A percentile compares a stretch with the other conserved stretches of the same genome.
phyloP scores from a whole-genome alignment of 2,888 invertebrate species.

The Sisyra terminalis region DNA sequence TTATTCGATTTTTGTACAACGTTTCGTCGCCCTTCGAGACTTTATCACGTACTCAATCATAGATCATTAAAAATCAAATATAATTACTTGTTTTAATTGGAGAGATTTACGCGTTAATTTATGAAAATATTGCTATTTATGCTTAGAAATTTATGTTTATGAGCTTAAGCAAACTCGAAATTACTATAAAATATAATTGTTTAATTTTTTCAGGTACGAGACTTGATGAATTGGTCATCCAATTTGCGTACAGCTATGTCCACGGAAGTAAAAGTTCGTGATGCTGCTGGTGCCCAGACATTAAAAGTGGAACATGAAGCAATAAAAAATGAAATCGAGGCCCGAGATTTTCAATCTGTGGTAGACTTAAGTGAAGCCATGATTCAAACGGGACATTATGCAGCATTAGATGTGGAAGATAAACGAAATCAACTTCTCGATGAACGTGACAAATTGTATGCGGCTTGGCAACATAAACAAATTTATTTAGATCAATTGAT shows the following conservation, averaged over 20 bases:
- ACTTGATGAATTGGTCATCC: constrained; percentile 78
- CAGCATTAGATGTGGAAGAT: constrained; percentile 60
- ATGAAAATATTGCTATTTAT: neutral
- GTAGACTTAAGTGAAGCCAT: constrained; percentile 65
- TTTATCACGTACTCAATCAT: no score
- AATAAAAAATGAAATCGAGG: constrained; percentile 72
- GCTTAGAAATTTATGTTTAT: neutral
- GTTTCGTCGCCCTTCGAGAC: no score
- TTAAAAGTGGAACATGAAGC: constrained; percentile 71
- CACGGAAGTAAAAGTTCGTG: constrained; percentile 66
- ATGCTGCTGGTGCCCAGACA: constrained; percentile 65
- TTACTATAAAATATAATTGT: neutral
- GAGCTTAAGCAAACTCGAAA: neutral
- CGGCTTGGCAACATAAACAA: constrained; percentile 79
- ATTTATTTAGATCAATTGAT: constrained; percentile 79
- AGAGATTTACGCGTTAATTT: neutral
- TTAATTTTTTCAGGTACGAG: constrained; percentile 41
- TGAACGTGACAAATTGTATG: constrained; percentile 61
- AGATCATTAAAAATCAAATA: no score
- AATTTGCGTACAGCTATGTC: constrained; percentile 60
- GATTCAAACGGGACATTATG: constrained; percentile 72
- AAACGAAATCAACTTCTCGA: constrained; percentile 60
- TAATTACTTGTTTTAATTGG: no score
- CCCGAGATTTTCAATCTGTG: constrained; percentile 64
- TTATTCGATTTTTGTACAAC: no score